Evolutionary conservation across 2,113 vertebrate genomes (phyloP), one percentile per base, ranked within the genome.

Genomic region (Argyrosomus japonicus): DNA sequence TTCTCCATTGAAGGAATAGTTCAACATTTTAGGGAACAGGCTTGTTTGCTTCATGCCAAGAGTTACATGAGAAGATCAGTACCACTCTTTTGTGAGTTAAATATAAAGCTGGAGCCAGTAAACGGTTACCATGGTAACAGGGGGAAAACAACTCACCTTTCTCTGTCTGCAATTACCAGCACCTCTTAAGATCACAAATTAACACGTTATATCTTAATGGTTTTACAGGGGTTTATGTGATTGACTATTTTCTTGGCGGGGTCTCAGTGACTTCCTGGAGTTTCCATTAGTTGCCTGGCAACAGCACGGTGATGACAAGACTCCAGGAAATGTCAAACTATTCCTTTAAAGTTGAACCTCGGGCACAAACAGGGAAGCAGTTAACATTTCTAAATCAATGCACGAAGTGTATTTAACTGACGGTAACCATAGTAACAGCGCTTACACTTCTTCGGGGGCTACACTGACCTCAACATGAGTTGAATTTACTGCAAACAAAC

Each of bases 261-360:
- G 21, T 36, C 32, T 43, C 19, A 60, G 15, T 56, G 53, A 74
- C 63, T 73, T 81, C 43, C 47, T 67, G 23, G 36, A 14, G 27
- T 68, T 14, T 45, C 47, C 14, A 43, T 15, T 58, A 47, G 79
- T 77, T 67, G 54, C 73, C 50, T 70, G 56, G 76, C 56, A 84
- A 84, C 76, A 17, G 27, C 27, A n/a, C 21, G 43, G 25, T 56
- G 54, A 45, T 27, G 7, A 72, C 13, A 68, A 48, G 45, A 62
- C 61, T 56, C 23, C 3, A 25, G 29, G 18, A 57, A 68, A 63
- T 25, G 43, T 29, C 15, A 36, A 50, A 53, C 10, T n/a, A 27
- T 53, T 47, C n/a, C 9, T 27, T 40, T 51, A 51, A 60, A 58
- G 8, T 1, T 75, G 47, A 5, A 12, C 14, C 1, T 32, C 40